Evolutionary conservation across 2,113 vertebrate species (phyloP).

Genomic region (Pardalotus punctatus): DNA sequence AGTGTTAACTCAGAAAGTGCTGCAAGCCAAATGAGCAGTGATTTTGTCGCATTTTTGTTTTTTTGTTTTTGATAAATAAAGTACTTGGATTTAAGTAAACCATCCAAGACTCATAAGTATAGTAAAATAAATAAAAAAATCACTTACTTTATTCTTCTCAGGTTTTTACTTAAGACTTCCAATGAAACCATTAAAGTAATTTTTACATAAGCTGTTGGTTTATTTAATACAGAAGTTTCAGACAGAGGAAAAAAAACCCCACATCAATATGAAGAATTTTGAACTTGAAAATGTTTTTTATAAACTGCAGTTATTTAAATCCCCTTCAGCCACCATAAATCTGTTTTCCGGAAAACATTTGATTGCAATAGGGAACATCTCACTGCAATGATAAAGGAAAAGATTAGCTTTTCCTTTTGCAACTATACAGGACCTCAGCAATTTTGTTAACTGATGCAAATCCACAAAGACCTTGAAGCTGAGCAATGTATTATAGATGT

Average conservation of each 20-base stretch:
- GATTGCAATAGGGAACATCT: not conserved
- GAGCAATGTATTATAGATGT: not conserved
- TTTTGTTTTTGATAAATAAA: not conserved
- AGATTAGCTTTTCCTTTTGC: not conserved
- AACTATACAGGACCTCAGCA: not conserved
- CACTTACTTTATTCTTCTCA: not conserved
- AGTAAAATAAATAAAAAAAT: not conserved
- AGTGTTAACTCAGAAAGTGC: not conserved
- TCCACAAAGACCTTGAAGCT: not conserved
- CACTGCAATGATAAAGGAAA: not conserved
- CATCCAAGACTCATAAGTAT: not conserved
- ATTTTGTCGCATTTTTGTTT: not conserved
- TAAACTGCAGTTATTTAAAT: not conserved
- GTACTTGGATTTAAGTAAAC: not conserved
- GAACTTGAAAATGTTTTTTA: not conserved
- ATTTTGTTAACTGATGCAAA: not conserved
- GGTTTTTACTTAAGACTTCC: not conserved
- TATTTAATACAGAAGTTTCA: not conserved
- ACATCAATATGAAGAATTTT: not conserved
- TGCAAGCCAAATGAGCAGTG: not conserved
- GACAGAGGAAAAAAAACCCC: not conserved
- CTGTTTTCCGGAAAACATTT: not conserved
- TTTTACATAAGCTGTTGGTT: not conserved
- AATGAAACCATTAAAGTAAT: not conserved
- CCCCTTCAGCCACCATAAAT: not conserved